Evolutionary conservation across 2,113 vertebrate genomes (phyloP).

Genomic region (Saimiri boliviensis): DNA sequence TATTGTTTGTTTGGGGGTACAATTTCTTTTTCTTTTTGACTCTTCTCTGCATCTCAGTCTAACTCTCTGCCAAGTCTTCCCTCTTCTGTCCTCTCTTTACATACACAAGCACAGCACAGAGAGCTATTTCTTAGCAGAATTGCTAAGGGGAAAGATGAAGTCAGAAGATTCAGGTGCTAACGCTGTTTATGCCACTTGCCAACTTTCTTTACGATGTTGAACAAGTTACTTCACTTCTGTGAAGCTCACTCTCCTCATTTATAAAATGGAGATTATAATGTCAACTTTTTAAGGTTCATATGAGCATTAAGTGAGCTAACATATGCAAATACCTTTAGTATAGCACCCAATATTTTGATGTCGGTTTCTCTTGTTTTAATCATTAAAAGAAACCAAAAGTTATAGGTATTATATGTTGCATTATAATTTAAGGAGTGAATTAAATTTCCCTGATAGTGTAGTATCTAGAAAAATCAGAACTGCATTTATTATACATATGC

Average conservation of each 20-base stretch:
- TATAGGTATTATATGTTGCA: not conserved
- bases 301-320: not conserved
- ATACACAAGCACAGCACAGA: rapidly evolving
- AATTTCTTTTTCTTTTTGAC: not conserved
- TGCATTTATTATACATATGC: constrained; percentile 36
- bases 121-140: not conserved
- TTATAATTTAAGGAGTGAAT: constrained; percentile 5
- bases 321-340: not conserved
- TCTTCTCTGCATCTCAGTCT: not conserved
- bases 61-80: not conserved
- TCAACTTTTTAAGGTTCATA: not conserved
- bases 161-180: not conserved
- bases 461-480: constrained; percentile 15
- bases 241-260: not conserved
- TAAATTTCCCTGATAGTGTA: constrained; percentile 32
- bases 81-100: not conserved
- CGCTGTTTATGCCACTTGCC: not conserved
- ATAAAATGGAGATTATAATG: not conserved
- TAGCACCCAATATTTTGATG: not conserved
- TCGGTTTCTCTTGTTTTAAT: constrained; percentile 15
- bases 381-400: constrained; percentile 30
- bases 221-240: constrained; percentile 2
- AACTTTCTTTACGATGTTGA: not conserved
- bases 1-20: constrained; percentile 63
- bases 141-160: not conserved